Evolutionary conservation across 2,797 vertebrate species (phyloP).

Genomic region (Oceanodroma leucorhoa): DNA sequence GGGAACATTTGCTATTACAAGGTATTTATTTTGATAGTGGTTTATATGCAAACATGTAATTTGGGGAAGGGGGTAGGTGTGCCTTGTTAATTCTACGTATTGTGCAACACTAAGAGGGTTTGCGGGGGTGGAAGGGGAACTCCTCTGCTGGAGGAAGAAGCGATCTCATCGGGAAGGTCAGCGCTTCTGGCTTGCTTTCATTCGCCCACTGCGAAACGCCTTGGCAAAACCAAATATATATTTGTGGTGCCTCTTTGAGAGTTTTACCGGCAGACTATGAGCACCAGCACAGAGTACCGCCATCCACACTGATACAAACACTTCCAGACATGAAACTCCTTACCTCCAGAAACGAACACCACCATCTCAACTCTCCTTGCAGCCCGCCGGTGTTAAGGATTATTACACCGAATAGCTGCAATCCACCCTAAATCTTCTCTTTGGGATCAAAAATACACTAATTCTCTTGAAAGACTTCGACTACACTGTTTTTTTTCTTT

Average conservation of each 20-base stretch:
- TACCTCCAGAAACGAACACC: not conserved
- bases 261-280: not conserved
- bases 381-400: not conserved
- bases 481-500: not conserved
- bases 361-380: not conserved
- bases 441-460: not conserved
- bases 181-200: not conserved
- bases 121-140: not conserved
- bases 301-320: not conserved
- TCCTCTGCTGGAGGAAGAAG: not conserved
- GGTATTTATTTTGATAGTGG: not conserved
- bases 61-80: not conserved
- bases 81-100: not conserved
- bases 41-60: not conserved
- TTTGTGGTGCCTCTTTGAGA: not conserved
- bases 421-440: not conserved
- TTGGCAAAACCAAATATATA: not conserved
- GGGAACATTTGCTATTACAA: not conserved
- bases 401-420: rapidly evolving
- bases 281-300: not conserved
- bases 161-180: not conserved
- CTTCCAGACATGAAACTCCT: not conserved
- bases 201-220: not conserved
- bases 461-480: not conserved
- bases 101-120: not conserved